phyloP scores from a whole-genome alignment of 2,113 vertebrate species.

The Peromyscus maniculatus region DNA sequence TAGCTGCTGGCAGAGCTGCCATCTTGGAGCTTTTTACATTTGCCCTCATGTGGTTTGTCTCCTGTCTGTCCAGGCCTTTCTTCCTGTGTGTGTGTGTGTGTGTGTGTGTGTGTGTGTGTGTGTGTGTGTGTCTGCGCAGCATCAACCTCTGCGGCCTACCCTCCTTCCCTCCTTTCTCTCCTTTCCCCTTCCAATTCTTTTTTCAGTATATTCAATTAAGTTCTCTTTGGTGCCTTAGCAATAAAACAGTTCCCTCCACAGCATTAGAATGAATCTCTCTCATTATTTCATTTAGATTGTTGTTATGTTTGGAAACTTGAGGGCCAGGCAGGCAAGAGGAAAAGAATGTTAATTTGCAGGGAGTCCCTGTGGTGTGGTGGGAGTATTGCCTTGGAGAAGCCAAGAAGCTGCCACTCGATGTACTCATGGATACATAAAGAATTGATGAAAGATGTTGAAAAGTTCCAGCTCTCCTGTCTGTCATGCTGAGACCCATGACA shows the following conservation, averaged over 20 bases:
- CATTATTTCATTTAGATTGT: constrained; percentile 87
- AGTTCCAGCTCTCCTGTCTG: not conserved
- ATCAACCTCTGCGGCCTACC: not conserved
- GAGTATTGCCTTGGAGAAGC: constrained; percentile 35
- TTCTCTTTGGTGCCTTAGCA: constrained; percentile 89
- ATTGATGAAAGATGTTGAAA: constrained; percentile 74
- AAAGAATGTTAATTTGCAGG: constrained; percentile 71
- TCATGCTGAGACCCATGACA: not conserved
- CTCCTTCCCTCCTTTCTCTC: not conserved
- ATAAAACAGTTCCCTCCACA: constrained; percentile 86
- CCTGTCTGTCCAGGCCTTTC: constrained; percentile 75
- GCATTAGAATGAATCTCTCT: constrained; percentile 88
- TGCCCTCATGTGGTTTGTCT: constrained; percentile 56
- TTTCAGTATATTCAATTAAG: constrained; percentile 87
- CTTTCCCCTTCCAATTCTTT: constrained; percentile 22
- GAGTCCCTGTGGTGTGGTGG: constrained; percentile 51
- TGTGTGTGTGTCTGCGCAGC: not conserved
- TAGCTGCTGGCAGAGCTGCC: constrained; percentile 26
- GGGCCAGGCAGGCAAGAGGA: constrained; percentile 72
- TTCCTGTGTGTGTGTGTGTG: not conserved
- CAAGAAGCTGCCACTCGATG: constrained; percentile 57
- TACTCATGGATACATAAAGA: constrained; percentile 70
- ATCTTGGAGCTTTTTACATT: constrained; percentile 78
- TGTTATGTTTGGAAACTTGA: constrained; percentile 78
- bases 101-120: fast-evolving